Evolutionary conservation across 1,140 invertebrate genomes (phyloP), one percentile per base, ranked within the genome.

Genomic region (Drosophila saltans): DNA sequence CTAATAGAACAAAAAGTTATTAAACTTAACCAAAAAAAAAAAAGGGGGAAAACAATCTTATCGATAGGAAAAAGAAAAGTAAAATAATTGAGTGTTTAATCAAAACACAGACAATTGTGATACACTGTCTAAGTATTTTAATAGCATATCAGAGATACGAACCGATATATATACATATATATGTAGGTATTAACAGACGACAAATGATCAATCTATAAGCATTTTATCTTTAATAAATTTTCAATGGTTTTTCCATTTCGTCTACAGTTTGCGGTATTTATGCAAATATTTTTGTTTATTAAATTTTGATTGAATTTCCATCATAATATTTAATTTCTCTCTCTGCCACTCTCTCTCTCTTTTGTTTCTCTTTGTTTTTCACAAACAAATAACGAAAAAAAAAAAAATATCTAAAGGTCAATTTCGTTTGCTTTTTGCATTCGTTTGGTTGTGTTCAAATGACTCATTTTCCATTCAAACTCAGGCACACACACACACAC

Each of bases 381-480:
- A 41, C 58, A 9, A 58, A 21, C 56, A 16, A 41, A 9, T 43
- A 56, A 63, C 28, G 16, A 16, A 16, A 16, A 62, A n/a, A 56
- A 56, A 65, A 45, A 39, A 16, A 30, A 52, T 40, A 24, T 66
- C 48, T 66, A 78, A 78, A 82, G 80, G 75, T 82, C 71, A 81
- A 69, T 72, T 59, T 30, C 57, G 16, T 69, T 41, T 55, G 59
- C 21, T 70, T 67, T 39, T 69, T 75, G 60, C 66, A 39, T 69
- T 78, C 26, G 66, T 39, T 78, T 72, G 72, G 68, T 66, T 79
- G 9, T 52, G 24, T 73, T 70, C 39, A 68, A 83, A 75, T 83
- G 81, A 83, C 43, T 83, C 81, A 83, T 80, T 80, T 80, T 80
- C 73, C 69, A 83, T 83, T 79, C 66, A 52, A 52, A 26, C 45